Conservation (phyloP, 2,113 vertebrate genomes). For the Melanostigma gelatinosum region DNA sequence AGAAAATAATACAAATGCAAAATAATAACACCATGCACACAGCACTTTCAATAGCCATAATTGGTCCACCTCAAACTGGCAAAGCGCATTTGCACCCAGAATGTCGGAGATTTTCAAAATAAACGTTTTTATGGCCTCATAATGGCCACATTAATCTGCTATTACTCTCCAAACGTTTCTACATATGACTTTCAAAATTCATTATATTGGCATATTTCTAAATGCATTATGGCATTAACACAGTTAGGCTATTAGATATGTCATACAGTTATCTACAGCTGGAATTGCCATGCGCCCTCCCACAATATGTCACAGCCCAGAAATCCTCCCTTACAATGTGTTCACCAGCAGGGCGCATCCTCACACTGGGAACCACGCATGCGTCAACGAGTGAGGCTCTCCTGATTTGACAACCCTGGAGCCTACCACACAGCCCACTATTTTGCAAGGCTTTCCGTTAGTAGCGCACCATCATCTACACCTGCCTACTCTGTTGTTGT, state of each 20-base stretch:
- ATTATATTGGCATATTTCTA: background rate
- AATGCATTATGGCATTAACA: background rate
- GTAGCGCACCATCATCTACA: conserved; percentile 79
- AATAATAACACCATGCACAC: background rate
- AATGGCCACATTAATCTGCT: background rate
- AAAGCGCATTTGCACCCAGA: background rate
- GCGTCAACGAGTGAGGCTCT: conserved; percentile 62
- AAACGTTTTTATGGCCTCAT: background rate
- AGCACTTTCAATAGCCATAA: background rate
- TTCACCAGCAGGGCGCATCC: conserved; percentile 54
- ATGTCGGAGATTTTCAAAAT: background rate
- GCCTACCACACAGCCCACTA: conserved; percentile 71
- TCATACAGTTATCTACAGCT: background rate
- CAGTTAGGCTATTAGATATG: too few species aligned
- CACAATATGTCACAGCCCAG: conserved; percentile 36
- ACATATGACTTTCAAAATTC: background rate
- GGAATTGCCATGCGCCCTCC: background rate
- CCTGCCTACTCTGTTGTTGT: conserved; percentile 76
- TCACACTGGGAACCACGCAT: conserved; percentile 67
- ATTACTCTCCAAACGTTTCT: background rate
- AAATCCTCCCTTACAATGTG: conserved; percentile 31
- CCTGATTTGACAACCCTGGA: conserved; percentile 71
- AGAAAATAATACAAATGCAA: background rate
- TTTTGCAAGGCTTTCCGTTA: conserved; percentile 64
- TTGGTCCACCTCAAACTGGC: background rate